Conservation (phyloP, 1,140 invertebrate species). For the Tetragnatha versicolor region DNA sequence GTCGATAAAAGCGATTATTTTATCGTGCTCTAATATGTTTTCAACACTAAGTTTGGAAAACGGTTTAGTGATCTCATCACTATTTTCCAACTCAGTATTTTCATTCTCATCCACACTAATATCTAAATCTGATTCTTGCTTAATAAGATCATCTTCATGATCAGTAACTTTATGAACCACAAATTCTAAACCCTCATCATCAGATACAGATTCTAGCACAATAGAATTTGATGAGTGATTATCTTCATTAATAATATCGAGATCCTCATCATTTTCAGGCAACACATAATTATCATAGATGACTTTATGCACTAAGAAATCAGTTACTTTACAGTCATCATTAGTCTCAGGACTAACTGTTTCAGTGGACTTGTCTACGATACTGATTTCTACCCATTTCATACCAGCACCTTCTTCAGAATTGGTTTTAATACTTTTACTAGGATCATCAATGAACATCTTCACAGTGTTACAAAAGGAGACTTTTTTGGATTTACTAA, state of each 20-base stretch:
- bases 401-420: neutral
- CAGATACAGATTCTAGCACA: neutral
- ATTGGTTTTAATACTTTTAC: neutral
- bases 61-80: neutral
- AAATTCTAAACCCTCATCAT: conserved; percentile 40
- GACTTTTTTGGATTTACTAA: conserved; percentile 38
- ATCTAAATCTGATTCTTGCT: conserved; percentile 36
- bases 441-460: conserved; percentile 35
- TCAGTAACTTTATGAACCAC: conserved; percentile 49
- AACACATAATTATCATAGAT: conserved; percentile 41
- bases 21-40: conserved; percentile 50
- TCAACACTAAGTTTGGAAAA: conserved; percentile 39
- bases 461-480: conserved; percentile 36
- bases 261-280: conserved; percentile 32
- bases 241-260: conserved; percentile 15
- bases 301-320: conserved; percentile 52
- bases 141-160: conserved; percentile 44
- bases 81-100: neutral
- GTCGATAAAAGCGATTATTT: conserved; percentile 48
- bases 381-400: conserved; percentile 44
- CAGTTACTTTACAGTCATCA: conserved; percentile 42
- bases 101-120: conserved; percentile 8
- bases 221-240: neutral
- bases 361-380: conserved; percentile 39
- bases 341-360: neutral